Conservation (phyloP, 2,888 invertebrate genomes). For the Ptycholaimellus sp. region DNA sequence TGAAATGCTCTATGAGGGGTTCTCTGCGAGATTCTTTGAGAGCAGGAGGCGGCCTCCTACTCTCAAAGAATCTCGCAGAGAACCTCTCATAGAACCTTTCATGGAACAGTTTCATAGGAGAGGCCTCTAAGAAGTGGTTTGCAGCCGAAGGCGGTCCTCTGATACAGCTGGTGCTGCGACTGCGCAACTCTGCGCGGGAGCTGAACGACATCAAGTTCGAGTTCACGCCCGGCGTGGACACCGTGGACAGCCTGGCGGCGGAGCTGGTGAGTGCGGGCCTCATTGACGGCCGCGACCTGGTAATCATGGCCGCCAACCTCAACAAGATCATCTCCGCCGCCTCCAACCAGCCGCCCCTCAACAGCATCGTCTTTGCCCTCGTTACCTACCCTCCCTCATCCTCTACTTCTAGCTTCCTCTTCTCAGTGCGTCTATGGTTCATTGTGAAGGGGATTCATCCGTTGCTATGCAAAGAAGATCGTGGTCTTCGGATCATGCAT, state of each 20-base stretch:
- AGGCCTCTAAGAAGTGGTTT: too few relatives aligned
- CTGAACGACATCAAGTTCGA: constrained; percentile 86
- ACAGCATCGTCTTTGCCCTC: constrained; percentile 56
- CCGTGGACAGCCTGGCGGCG: constrained; percentile 64
- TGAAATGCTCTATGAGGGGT: too few relatives aligned
- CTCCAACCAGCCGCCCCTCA: constrained; percentile 33
- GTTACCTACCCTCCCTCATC: constrained; percentile 33
- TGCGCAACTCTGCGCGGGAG: constrained; percentile 49
- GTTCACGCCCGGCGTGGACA: constrained; percentile 53
- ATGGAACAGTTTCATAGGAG: too few relatives aligned
- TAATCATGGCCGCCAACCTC: constrained; percentile 61
- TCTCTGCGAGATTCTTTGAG: too few relatives aligned
- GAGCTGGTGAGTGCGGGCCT: constrained; percentile 77
- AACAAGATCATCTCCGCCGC: constrained; percentile 62
- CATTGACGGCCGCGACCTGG: constrained; percentile 61
- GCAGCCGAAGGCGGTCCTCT: neutral
- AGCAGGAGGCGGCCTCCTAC: too few relatives aligned
- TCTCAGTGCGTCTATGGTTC: too few relatives aligned
- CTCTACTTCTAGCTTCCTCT: constrained; percentile 2
- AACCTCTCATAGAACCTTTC: too few relatives aligned
- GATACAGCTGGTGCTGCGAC: neutral
- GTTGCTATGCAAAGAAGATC: too few relatives aligned
- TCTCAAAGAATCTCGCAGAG: too few relatives aligned
- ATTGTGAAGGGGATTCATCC: too few relatives aligned
- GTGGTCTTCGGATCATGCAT: too few relatives aligned